Percentiles rank a stretch among this genome's conserved stretches.
These are phyloP conservation scores for Ateles fusciceps DNA, from an alignment of 2,797 vertebrate genomes.

Conservation along the genomic window DNA sequence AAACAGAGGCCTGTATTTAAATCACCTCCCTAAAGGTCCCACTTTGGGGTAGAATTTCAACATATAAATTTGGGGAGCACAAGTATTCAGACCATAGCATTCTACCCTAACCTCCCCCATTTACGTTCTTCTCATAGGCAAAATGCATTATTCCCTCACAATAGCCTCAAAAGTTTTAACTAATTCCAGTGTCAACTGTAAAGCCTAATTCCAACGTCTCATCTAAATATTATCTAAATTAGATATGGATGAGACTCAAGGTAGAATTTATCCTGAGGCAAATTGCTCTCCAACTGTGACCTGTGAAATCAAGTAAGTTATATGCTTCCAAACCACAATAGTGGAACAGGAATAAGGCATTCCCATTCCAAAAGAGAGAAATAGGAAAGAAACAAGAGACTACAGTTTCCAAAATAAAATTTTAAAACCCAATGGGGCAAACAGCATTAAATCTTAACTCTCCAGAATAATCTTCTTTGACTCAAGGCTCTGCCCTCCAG, in stretches of 20 bases:
- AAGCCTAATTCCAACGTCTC: background rate
- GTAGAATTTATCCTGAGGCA: background rate
- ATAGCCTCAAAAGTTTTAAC: background rate
- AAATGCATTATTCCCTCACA: background rate
- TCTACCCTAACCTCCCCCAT: background rate
- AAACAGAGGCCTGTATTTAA: background rate
- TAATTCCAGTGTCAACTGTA: background rate
- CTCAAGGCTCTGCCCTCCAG: background rate
- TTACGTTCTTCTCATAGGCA: background rate
- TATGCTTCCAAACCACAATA: background rate
- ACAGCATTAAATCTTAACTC: background rate
- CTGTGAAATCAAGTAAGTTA: background rate
- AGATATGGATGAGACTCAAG: background rate
- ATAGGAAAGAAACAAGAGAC: background rate
- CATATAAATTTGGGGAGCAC: no score
- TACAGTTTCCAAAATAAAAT: background rate
- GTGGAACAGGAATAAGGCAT: no score
- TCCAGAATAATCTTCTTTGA: background rate
- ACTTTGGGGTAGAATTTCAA: background rate
- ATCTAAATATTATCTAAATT: background rate
- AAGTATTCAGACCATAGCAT: background rate
- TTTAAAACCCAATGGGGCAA: background rate
- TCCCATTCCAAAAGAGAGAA: background rate
- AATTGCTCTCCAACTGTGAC: background rate
- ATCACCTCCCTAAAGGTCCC: background rate